phyloP scores from a whole-genome alignment of 2,888 invertebrate species.

The Spatulosminthurus flaviceps region DNA sequence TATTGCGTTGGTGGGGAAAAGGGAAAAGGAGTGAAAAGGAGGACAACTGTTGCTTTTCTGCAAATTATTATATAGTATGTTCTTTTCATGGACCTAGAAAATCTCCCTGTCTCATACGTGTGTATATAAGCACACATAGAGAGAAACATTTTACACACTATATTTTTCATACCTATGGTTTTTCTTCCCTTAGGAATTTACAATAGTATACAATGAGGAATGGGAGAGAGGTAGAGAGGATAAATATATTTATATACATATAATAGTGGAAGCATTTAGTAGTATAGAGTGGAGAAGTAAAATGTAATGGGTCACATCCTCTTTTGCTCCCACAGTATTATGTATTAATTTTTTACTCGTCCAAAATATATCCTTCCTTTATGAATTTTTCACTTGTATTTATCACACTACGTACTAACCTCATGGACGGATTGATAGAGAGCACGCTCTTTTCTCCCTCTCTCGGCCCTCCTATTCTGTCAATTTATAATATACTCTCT shows the following conservation, averaged over 20 bases:
- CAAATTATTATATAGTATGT: conserved; percentile 7
- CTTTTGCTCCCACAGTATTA: conserved; percentile 31
- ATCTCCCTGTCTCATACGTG: too few species aligned
- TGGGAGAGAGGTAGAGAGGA: too few species aligned
- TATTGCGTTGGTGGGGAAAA: conserved; percentile 42
- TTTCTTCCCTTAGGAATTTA: not conserved
- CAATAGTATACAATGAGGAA: too few species aligned
- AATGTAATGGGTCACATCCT: conserved; percentile 36
- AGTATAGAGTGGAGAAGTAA: conserved; percentile 1
- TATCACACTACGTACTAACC: not conserved
- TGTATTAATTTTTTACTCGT: conserved; percentile 34
- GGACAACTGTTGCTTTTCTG: conserved; percentile 55
- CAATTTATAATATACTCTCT: conserved; percentile 39
- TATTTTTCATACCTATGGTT: too few species aligned
- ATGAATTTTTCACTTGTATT: not conserved
- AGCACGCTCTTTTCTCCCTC: not conserved
- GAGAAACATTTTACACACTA: too few species aligned
- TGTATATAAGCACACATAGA: too few species aligned
- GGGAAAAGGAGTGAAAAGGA: conserved; percentile 48
- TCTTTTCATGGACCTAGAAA: conserved; percentile 37
- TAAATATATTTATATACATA: too few species aligned
- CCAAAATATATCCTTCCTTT: conserved; percentile 18
- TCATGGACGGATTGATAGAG: not conserved
- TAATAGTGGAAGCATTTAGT: too few species aligned
- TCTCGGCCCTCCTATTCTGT: conserved; percentile 19